Conservation (phyloP, 2,113 vertebrate genomes). For the Climacteris rufus region DNA sequence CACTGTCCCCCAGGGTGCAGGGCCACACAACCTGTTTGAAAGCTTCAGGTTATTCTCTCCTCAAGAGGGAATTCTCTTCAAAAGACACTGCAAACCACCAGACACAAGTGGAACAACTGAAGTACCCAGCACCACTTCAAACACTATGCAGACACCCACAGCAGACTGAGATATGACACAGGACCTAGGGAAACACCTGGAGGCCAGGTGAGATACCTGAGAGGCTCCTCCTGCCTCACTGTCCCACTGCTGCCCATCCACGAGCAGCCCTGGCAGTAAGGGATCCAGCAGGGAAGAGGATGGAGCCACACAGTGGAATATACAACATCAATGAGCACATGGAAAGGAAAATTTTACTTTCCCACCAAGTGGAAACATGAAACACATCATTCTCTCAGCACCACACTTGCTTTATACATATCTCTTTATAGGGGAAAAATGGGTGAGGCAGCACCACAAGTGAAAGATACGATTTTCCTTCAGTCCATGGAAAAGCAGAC, state of each 20-base stretch:
- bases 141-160: background rate
- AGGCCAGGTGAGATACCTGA: background rate
- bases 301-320: background rate
- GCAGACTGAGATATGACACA: background rate
- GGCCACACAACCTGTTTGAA: background rate
- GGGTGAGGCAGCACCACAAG: background rate
- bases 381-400: background rate
- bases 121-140: background rate
- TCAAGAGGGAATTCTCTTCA: background rate
- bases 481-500: background rate
- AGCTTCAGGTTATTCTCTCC: background rate
- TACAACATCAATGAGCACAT: accelerated
- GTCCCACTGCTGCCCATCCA: background rate
- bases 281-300: background rate
- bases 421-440: background rate
- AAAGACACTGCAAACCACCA: background rate
- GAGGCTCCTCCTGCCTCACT: background rate
- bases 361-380: background rate
- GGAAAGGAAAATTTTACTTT: background rate
- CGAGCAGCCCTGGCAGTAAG: background rate
- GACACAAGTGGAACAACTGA: background rate
- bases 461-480: background rate
- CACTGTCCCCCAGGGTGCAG: background rate
- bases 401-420: background rate
- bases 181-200: background rate